Conservation (phyloP, 1,140 invertebrate genomes). For the Elysia chlorotica region DNA sequence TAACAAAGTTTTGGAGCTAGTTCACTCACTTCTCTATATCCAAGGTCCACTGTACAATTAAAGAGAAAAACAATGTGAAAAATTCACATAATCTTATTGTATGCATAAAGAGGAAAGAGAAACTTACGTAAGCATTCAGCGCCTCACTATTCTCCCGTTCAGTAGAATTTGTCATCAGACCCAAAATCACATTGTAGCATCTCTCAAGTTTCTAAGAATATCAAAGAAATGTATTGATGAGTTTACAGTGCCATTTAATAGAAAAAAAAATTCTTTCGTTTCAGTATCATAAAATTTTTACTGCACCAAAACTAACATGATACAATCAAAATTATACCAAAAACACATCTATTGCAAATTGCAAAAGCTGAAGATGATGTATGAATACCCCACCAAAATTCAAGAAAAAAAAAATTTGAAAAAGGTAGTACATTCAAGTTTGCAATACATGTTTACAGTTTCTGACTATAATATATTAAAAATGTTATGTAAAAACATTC, state of each 20-base stretch:
- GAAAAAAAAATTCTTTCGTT: not conserved
- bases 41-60: no score
- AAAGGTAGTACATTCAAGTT: not conserved
- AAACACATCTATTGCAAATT: not conserved
- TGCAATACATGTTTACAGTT: not conserved
- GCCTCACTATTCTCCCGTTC: constrained; percentile 94
- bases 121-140: constrained; percentile 71
- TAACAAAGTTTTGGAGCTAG: no score
- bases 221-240: constrained; percentile 31
- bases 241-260: not conserved
- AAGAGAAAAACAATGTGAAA: no score
- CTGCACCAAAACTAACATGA: not conserved
- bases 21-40: no score
- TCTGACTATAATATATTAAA: not conserved
- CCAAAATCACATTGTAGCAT: constrained; percentile 77
- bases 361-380: not conserved
- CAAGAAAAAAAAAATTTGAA: not conserved
- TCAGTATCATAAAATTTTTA: not conserved
- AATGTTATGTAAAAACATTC: not conserved
- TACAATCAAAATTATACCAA: not conserved
- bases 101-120: no score
- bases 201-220: constrained; percentile 85
- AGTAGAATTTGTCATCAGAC: constrained; percentile 78
- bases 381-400: no score
- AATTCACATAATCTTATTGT: no score